Percentiles rank a stretch among this genome's conserved stretches.
phyloP scores from a whole-genome alignment of 2,113 vertebrate genomes.

The Vimba vimba region DNA sequence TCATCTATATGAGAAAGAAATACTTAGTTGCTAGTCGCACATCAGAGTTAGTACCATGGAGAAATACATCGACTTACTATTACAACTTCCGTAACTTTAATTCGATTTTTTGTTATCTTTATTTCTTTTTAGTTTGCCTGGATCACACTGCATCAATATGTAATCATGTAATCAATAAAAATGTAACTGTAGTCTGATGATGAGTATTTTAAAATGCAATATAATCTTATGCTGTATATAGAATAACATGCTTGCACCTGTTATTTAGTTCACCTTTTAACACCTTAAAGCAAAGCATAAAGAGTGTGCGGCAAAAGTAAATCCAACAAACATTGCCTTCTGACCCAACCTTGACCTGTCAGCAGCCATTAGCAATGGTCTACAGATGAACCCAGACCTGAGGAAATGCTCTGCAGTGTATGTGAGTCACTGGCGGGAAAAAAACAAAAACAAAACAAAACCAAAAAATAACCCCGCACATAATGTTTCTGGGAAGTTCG shows the following conservation, averaged over 20 bases:
- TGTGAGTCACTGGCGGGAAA: constrained; percentile 22
- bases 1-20: too few relatives aligned
- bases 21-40: too few relatives aligned
- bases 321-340: constrained; percentile 4
- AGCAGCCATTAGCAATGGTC: constrained; percentile 35
- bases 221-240: too few relatives aligned
- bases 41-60: too few relatives aligned
- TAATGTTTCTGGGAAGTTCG: constrained; percentile 1
- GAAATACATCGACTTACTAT: too few relatives aligned
- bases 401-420: constrained; percentile 29
- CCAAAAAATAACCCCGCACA: background rate
- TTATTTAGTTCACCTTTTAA: constrained; percentile 34
- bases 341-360: constrained; percentile 35
- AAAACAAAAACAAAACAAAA: background rate
- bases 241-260: background rate
- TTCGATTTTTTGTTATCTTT: too few relatives aligned
- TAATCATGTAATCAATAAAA: too few relatives aligned
- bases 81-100: too few relatives aligned
- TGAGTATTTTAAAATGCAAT: too few relatives aligned
- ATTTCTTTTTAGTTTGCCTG: too few relatives aligned
- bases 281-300: constrained; percentile 17
- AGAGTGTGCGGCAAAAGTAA: background rate
- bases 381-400: constrained; percentile 37
- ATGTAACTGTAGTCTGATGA: too few relatives aligned
- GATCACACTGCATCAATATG: too few relatives aligned